A percentile compares a stretch with the other conserved stretches of the same genome.
Evolutionary conservation across 2,113 vertebrate genomes (phyloP).

Genomic region (Pedionomus torquatus): DNA sequence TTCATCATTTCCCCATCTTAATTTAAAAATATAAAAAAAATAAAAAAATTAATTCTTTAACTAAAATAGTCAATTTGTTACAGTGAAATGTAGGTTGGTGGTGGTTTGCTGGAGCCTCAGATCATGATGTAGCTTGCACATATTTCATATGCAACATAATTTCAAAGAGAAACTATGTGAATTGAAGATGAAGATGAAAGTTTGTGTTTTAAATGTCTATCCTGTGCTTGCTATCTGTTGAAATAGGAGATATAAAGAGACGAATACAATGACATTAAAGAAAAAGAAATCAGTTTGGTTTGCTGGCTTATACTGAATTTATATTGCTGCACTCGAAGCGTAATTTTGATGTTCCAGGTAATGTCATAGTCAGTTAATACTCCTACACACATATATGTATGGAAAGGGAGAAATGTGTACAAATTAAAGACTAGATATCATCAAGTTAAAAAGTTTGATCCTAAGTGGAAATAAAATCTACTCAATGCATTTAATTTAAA

Average conservation of each 20-base stretch:
- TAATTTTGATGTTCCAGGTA: slow-evolving; percentile 6
- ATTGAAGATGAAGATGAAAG: neutral
- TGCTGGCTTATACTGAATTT: neutral
- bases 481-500: neutral
- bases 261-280: neutral
- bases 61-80: neutral
- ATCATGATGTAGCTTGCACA: neutral
- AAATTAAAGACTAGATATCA: neutral
- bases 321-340: neutral
- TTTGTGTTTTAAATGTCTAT: slow-evolving; percentile 12
- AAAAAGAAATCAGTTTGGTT: neutral
- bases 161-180: slow-evolving; percentile 22
- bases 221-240: neutral
- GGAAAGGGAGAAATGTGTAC: neutral
- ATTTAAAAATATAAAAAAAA: neutral
- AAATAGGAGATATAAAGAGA: neutral
- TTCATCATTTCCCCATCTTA: neutral
- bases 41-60: neutral
- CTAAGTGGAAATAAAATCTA: neutral
- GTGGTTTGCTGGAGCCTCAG: neutral
- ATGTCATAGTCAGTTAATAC: neutral
- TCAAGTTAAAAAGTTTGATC: neutral
- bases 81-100: neutral
- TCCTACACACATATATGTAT: neutral
- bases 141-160: slow-evolving; percentile 10